These are phyloP conservation scores for Corvus cornix DNA, from an alignment of 2,113 vertebrate genomes.

Conservation along the genomic window DNA sequence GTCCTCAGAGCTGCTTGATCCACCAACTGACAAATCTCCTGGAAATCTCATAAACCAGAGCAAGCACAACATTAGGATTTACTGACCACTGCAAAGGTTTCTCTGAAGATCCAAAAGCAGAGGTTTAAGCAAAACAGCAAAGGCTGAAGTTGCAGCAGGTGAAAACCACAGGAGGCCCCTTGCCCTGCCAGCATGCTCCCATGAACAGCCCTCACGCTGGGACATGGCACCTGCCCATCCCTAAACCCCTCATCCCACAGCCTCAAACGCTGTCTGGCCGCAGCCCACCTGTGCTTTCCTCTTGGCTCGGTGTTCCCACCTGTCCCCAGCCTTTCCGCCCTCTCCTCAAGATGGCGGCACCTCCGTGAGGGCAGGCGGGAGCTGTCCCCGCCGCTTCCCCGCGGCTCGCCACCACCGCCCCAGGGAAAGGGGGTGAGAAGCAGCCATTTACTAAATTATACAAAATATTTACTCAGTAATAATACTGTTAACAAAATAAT, in stretches of 20 bases:
- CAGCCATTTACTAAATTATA: accelerated
- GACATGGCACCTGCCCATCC: not conserved
- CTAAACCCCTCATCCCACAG: not conserved
- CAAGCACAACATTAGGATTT: not conserved
- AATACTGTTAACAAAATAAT: not conserved
- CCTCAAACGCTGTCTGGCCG: not conserved
- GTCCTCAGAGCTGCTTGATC: not conserved
- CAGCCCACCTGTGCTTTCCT: accelerated
- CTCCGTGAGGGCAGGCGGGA: not conserved
- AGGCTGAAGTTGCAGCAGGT: not conserved
- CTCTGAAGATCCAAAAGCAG: constrained; percentile 8
- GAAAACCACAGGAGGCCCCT: not conserved
- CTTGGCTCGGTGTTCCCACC: accelerated
- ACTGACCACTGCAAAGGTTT: constrained; percentile 25
- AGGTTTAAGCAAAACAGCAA: not conserved
- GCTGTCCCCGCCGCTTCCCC: accelerated
- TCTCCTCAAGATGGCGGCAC: not conserved
- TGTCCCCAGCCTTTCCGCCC: accelerated
- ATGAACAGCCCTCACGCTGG: not conserved
- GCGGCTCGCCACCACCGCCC: accelerated
- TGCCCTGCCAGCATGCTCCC: accelerated
- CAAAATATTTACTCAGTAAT: not conserved
- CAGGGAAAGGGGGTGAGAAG: not conserved
- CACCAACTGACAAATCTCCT: not conserved
- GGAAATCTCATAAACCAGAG: constrained; percentile 24